Percentiles rank a stretch among this genome's conserved stretches.
Conservation (phyloP, 2,888 invertebrate genomes). For the Brachynemurus nebulosus region DNA sequence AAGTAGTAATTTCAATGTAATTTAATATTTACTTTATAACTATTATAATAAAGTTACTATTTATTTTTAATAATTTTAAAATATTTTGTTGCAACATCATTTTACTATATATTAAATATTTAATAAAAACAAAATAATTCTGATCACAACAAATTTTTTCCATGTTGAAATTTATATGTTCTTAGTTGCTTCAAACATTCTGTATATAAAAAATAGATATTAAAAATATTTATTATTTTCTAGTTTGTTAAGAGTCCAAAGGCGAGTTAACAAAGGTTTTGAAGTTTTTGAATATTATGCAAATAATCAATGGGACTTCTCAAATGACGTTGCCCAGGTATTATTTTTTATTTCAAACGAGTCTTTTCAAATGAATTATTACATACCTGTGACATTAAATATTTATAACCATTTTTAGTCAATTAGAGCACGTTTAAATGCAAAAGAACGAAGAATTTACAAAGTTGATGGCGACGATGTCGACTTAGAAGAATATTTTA, state of each 20-base stretch:
- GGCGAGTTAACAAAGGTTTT: slow-evolving; percentile 71
- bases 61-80: slow-evolving; percentile 4
- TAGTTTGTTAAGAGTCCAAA: slow-evolving; percentile 71
- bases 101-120: too few relatives aligned
- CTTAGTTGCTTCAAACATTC: too few relatives aligned
- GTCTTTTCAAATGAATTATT: not conserved
- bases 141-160: too few relatives aligned
- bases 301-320: slow-evolving; percentile 82
- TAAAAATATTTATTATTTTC: slow-evolving; percentile 17
- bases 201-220: not conserved
- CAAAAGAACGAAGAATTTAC: slow-evolving; percentile 48
- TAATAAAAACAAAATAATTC: too few relatives aligned
- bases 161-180: too few relatives aligned
- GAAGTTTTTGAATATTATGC: slow-evolving; percentile 87
- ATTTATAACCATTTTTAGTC: slow-evolving; percentile 12
- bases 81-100: slow-evolving; percentile 7
- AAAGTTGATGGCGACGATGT: slow-evolving; percentile 57
- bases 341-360: not conserved
- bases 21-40: too few relatives aligned
- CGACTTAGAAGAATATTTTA: slow-evolving; percentile 68
- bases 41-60: not conserved
- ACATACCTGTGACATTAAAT: not conserved
- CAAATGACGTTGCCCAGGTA: slow-evolving; percentile 47
- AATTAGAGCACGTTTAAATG: slow-evolving; percentile 46
- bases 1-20: too few relatives aligned